Evolutionary conservation across 2,113 vertebrate genomes (phyloP).

Genomic region (Machaerirhynchus nigripectus): DNA sequence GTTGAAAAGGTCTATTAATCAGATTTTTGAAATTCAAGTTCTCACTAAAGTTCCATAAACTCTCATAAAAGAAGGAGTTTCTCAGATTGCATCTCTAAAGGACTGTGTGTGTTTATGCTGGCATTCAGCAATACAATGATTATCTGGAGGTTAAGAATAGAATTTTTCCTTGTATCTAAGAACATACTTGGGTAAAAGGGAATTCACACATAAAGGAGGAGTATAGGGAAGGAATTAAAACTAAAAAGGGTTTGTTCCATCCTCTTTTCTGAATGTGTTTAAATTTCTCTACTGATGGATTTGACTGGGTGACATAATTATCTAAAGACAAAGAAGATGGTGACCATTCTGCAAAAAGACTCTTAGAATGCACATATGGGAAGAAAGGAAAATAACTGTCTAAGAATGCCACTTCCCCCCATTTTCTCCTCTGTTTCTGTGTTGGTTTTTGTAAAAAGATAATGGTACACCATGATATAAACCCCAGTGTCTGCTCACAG

Average conservation of each 20-base stretch:
- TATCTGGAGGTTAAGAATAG: neutral
- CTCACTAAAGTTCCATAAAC: neutral
- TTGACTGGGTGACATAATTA: neutral
- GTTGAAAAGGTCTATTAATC: neutral
- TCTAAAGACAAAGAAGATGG: neutral
- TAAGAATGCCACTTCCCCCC: neutral
- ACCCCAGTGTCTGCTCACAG: neutral
- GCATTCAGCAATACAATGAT: neutral
- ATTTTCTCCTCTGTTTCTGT: neutral
- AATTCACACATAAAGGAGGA: neutral
- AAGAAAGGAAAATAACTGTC: neutral
- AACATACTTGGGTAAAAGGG: neutral
- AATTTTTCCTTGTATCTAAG: neutral
- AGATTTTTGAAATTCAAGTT: neutral
- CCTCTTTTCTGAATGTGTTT: neutral
- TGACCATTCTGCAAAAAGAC: neutral
- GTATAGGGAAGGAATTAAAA: neutral
- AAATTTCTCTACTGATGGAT: neutral
- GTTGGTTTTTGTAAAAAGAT: neutral
- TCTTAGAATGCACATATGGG: neutral
- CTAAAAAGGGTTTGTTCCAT: neutral
- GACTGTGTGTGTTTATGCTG: neutral
- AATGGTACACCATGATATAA: neutral
- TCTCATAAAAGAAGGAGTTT: neutral
- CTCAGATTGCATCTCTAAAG: neutral